These are phyloP conservation scores for Phenganax stokvisi DNA, from an alignment of 92 coral and sea anemone species.

Conservation along the genomic window DNA sequence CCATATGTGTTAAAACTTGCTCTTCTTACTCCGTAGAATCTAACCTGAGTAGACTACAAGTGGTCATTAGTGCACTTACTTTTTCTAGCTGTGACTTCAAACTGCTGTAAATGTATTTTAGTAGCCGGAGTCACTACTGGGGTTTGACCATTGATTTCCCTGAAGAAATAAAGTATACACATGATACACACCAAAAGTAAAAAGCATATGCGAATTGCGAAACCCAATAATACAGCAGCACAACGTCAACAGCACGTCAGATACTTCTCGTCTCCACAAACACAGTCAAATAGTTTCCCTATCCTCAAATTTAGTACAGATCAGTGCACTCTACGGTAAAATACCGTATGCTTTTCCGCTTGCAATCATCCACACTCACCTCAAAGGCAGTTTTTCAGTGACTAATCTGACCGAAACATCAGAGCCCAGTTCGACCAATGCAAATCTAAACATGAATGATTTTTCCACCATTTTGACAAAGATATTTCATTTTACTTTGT, in stretches of 20 bases:
- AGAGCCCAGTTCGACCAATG: conserved; percentile 92
- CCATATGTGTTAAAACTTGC: too few relatives aligned
- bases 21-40: too few relatives aligned
- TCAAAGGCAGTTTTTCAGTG: conserved; percentile 72
- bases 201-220: neutral
- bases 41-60: too few relatives aligned
- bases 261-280: neutral
- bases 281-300: neutral
- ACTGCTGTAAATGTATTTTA: conserved; percentile 80
- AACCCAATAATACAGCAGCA: neutral
- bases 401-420: conserved; percentile 81
- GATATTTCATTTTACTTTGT: too few relatives aligned
- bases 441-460: conserved; percentile 55
- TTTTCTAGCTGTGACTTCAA: conserved; percentile 78
- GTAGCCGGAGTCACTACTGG: conserved; percentile 92
- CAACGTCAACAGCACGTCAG: neutral
- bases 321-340: neutral
- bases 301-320: neutral
- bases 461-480: too few relatives aligned
- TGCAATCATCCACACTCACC: conserved; percentile 51
- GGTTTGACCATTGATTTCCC: conserved; percentile 84
- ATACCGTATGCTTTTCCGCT: neutral
- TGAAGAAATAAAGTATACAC: conserved; percentile 17
- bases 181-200: neutral
- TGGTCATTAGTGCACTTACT: conserved; percentile 19